Conservation (phyloP, 2,113 vertebrate species). For the Sakesphorus luctuosus region DNA sequence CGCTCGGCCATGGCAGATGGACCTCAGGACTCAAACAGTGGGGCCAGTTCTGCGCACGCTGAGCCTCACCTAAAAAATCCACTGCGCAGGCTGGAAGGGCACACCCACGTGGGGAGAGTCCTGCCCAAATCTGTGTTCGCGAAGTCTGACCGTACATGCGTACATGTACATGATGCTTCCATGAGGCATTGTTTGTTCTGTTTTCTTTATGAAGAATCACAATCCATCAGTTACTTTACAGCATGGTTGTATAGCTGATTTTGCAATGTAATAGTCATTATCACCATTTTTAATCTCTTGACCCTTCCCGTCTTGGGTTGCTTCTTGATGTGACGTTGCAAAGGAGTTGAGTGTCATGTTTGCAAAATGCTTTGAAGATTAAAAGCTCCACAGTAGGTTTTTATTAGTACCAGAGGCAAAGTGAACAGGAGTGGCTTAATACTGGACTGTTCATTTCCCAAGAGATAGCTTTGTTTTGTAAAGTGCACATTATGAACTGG, state of each 20-base stretch:
- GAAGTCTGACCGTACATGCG: no score
- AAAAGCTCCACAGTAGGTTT: constrained; percentile 40
- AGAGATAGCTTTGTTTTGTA: constrained; percentile 33
- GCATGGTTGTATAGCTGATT: not conserved
- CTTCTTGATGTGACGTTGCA: constrained; percentile 31
- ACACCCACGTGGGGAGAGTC: no score
- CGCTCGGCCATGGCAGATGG: no score
- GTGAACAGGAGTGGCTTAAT: constrained; percentile 1
- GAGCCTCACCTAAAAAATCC: no score
- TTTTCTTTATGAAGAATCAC: not conserved
- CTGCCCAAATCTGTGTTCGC: no score
- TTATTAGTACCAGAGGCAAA: constrained; percentile 54
- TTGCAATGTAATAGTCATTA: constrained; percentile 17
- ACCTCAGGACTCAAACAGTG: no score
- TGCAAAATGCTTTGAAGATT: constrained; percentile 49
- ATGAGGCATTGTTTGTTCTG: not conserved
- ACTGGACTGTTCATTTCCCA: constrained; percentile 32
- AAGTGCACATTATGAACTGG: not conserved
- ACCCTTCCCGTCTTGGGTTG: not conserved
- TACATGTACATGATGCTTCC: not conserved
- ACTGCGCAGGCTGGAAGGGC: no score
- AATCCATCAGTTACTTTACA: not conserved
- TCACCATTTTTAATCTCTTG: constrained; percentile 25
- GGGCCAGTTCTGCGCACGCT: no score
- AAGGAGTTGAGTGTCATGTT: not conserved